Base-by-base conservation (phyloP, 2,113 vertebrate genomes). In the Semicossyphus pulcher region DNA sequence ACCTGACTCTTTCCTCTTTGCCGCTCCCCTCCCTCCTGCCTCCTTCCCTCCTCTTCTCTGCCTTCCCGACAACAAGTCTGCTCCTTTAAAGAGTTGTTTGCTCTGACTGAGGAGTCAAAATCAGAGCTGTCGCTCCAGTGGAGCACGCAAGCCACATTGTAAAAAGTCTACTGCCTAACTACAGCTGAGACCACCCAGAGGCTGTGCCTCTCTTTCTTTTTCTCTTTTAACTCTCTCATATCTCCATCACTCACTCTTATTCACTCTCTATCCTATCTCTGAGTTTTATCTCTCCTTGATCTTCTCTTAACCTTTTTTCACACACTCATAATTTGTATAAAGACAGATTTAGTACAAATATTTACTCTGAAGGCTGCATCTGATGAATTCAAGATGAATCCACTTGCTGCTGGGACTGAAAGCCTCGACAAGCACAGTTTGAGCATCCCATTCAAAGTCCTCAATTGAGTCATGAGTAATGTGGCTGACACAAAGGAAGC, bases 31-130 rank as follows among this genome's bases (percentile, higher is more conserved):
- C n/a, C 47, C 64, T 69, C 51, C 45, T 39, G 6, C 47, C 60
- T 53, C 59, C 69, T 34, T 34, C 36, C 26, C 52, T 48, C 14
- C 76, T 25, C 59, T 25, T 47, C 34, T 10, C 32, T 45, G 10
- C 65, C 60, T 67, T 53, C 70, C 58, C 25, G 53, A 72, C 72
- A 68, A 65, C 66, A 72, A 56, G 61, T 77, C 75, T 76, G 48
- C 65, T 48, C 58, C 51, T 85, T 82, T 81, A 11, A 89, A 72
- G 72, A 76, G 31, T 48, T 85, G 65, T 88, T 88, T 90, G 67
- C 66, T 81, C 72, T 72, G 49, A 80, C 71, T 75, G 69, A 78
- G 71, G 51, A 88, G 68, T 79, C 65, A 68, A 84, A 87, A 47
- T 71, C 51, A 4, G 47, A 73, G 61, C 44, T 39, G 67, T 61